Conservation (phyloP, 2,113 vertebrate species). For the Phalacrocorax brasilianus region DNA sequence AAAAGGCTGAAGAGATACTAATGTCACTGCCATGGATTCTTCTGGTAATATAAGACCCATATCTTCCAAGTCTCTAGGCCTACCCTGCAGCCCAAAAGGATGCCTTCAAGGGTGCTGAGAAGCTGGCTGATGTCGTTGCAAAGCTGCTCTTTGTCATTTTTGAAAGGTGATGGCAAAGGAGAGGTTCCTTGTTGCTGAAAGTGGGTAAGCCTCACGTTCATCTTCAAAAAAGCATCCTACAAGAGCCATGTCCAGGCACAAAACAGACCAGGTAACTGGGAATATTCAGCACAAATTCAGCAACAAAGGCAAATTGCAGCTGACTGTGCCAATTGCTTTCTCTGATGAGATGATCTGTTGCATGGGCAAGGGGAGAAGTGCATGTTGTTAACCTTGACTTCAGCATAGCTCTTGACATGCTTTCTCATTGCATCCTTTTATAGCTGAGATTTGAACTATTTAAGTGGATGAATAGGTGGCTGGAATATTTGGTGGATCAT, state of each 20-base stretch:
- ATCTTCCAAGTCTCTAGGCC: neutral
- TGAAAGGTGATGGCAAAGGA: neutral
- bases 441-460: neutral
- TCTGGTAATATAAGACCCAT: neutral
- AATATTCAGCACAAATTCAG: neutral
- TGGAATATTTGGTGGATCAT: neutral
- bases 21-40: neutral
- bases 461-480: neutral
- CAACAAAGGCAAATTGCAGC: neutral
- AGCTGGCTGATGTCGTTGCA: neutral
- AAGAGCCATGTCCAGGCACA: neutral
- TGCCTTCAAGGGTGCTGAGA: neutral
- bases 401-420: neutral
- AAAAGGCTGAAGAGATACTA: neutral
- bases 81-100: neutral
- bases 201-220: neutral
- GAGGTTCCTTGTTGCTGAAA: neutral
- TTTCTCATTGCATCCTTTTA: neutral
- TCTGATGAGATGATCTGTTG: neutral
- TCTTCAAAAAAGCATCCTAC: neutral
- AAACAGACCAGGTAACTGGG: neutral
- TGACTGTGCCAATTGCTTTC: neutral
- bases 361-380: fast-evolving
- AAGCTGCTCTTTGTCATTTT: neutral
- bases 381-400: neutral